A percentile compares a stretch with the other conserved stretches of the same genome.
These are phyloP conservation scores for Drosophila stalkeri DNA, from an alignment of 2,888 invertebrate species.

Conservation along the genomic window DNA sequence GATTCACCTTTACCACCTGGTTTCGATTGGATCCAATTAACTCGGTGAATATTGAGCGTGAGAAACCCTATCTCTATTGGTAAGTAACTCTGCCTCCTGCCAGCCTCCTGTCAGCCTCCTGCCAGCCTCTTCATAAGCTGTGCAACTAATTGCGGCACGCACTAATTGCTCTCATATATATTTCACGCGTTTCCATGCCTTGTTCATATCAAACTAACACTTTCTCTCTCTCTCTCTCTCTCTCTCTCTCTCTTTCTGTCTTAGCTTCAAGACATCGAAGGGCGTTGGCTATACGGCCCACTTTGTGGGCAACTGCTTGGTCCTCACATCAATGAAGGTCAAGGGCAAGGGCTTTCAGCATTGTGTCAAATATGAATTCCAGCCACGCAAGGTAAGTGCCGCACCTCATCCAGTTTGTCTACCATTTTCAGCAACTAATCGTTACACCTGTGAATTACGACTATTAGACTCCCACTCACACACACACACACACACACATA, in stretches of 20 bases:
- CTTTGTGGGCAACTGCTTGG: slow-evolving; percentile 99
- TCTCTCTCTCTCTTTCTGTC: slow-evolving; percentile 17
- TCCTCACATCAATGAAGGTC: slow-evolving; percentile 99
- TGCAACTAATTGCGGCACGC: slow-evolving; percentile 34
- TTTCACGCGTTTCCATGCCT: not conserved
- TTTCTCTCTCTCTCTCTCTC: not conserved
- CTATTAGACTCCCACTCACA: slow-evolving; percentile 3
- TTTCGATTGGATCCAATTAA: slow-evolving; percentile 99
- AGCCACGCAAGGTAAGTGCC: slow-evolving; percentile 93
- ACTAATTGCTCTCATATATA: slow-evolving; percentile 28
- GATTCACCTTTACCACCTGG: slow-evolving; percentile 99
- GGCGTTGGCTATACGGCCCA: slow-evolving; percentile 99
- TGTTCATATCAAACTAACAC: not conserved
- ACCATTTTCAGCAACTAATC: not conserved
- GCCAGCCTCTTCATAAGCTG: not conserved
- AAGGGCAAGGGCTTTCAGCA: slow-evolving; percentile 99
- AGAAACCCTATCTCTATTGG: slow-evolving; percentile 99
- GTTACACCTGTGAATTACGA: slow-evolving; percentile 39
- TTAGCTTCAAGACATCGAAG: slow-evolving; percentile 98
- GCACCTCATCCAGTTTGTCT: not conserved
- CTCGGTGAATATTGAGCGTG: slow-evolving; percentile 99
- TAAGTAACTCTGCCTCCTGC: slow-evolving; percentile 85
- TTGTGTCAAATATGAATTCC: slow-evolving; percentile 99
- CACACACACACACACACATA: slow-evolving; percentile 5
- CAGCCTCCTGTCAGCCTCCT: not conserved